Percentiles rank a stretch among this genome's conserved stretches.
Conservation (phyloP, 2,888 invertebrate genomes). For the Muscina levida region DNA sequence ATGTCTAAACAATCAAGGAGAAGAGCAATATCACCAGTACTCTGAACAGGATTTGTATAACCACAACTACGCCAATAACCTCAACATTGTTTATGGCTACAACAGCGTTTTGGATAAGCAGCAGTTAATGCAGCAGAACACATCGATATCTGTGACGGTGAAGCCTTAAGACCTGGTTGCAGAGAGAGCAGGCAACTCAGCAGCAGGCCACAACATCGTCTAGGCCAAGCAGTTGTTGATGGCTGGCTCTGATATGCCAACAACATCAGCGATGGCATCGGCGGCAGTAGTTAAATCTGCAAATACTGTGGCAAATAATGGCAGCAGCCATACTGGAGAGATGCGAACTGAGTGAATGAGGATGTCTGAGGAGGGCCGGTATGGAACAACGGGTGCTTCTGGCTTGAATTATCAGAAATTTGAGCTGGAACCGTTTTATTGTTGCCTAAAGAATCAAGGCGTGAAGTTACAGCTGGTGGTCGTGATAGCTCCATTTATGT, state of each 20-base stretch:
- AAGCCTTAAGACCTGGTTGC: conserved; percentile 69
- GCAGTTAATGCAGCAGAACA: conserved; percentile 79
- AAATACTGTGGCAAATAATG: conserved; percentile 69
- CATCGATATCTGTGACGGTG: conserved; percentile 76
- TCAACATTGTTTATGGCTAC: conserved; percentile 70
- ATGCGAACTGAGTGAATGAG: conserved; percentile 79
- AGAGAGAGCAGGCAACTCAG: conserved; percentile 62
- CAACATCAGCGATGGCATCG: conserved; percentile 66
- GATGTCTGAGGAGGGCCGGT: conserved; percentile 82
- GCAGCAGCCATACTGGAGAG: conserved; percentile 74
- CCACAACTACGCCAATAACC: conserved; percentile 70
- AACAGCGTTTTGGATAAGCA: conserved; percentile 73
- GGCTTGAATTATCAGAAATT: conserved; percentile 79
- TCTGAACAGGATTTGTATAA: conserved; percentile 70
- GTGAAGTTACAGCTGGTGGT: no score
- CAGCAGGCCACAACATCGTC: conserved; percentile 59
- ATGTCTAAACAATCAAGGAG: conserved; percentile 78
- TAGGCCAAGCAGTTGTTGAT: conserved; percentile 47
- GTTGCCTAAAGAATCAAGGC: no score
- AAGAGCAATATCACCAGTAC: conserved; percentile 77
- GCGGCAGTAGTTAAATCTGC: conserved; percentile 68
- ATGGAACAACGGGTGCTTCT: conserved; percentile 84
- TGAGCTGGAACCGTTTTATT: conserved; percentile 75
- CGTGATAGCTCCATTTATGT: no score
- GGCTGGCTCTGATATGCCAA: conserved; percentile 38